Evolutionary conservation across 2,888 invertebrate genomes (phyloP), one percentile per base, ranked within the genome.

Genomic region (Agrochola litura): DNA sequence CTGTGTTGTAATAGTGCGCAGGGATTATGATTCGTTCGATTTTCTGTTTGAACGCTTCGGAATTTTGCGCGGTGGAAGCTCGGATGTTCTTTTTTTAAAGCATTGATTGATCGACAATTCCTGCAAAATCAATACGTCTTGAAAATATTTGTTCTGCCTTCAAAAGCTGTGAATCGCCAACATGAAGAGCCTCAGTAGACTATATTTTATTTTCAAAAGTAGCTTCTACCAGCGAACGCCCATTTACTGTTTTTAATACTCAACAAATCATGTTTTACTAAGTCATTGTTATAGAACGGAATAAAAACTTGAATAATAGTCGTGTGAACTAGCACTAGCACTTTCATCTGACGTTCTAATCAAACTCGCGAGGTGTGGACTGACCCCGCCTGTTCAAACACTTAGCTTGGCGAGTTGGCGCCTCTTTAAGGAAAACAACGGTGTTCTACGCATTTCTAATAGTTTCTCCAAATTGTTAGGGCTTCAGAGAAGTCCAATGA

Each of bases 311-410:
- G 52, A 46, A 41, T 81, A 80, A 71, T 68, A 75, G 73, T 64
- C 73, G 80, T 86, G 85, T 73, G 80, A 84, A 84, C 71, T 76
- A 68, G 79, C 60, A 69, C 74, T 76, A n/a, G 61, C 19, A 70
- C 56, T 76, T 85, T 85, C 30, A 54, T 54, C 6, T 71, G 70
- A 58, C 60, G 49, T 19, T 65, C 56, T 73, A 69, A 71, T 75
- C 60, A 60, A 76, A 68, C 69, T 49, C 43, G 60, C 41, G n/a
- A 69, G 25, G 64, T 75, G 71, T n/a, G 19, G 43, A 43, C 76
- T 72, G 84, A 79, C 68, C 80, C 22, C 68, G 75, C 72, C 79
- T 79, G 56, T 65, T 52, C 73, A 81, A 84, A 81, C 66, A 73
- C 67, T 80, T 67, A 58, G 37, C 49, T 52, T 54, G 12, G 61